Conservation (phyloP, 1,140 invertebrate species). For the Branchinecta lynchi region DNA sequence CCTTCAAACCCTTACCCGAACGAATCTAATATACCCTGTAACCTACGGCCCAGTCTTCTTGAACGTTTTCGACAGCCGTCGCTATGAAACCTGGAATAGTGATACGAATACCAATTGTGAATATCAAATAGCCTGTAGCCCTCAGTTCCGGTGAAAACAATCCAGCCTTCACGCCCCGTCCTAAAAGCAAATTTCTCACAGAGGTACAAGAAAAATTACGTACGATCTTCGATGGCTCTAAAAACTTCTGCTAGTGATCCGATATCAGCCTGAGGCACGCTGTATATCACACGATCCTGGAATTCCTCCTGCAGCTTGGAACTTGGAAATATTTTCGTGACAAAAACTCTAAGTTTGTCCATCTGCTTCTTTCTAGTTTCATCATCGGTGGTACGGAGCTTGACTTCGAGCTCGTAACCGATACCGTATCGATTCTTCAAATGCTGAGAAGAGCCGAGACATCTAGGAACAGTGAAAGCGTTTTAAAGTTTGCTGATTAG, state of each 20-base stretch:
- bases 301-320: constrained; percentile 57
- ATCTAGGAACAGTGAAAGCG: constrained; percentile 31
- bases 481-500: too few species aligned
- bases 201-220: constrained; percentile 19
- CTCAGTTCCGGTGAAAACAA: too few species aligned
- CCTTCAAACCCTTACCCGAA: too few species aligned
- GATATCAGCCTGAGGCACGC: constrained; percentile 56
- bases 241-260: constrained; percentile 59
- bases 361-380: constrained; percentile 31
- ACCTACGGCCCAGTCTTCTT: too few species aligned
- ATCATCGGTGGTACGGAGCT: constrained; percentile 41
- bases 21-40: too few species aligned
- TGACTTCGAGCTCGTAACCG: constrained; percentile 64
- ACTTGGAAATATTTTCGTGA: constrained; percentile 52
- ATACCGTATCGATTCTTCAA: constrained; percentile 64
- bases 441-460: constrained; percentile 62
- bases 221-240: constrained; percentile 58
- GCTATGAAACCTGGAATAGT: too few species aligned
- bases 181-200: too few species aligned
- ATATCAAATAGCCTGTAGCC: too few species aligned
- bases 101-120: too few species aligned
- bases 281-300: constrained; percentile 58
- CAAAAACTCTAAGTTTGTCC: constrained; percentile 30
- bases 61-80: too few species aligned
- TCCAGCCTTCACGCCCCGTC: too few species aligned